These are phyloP conservation scores for Amazonetta brasiliensis DNA, from an alignment of 2,797 vertebrate genomes.

Conservation along the genomic window DNA sequence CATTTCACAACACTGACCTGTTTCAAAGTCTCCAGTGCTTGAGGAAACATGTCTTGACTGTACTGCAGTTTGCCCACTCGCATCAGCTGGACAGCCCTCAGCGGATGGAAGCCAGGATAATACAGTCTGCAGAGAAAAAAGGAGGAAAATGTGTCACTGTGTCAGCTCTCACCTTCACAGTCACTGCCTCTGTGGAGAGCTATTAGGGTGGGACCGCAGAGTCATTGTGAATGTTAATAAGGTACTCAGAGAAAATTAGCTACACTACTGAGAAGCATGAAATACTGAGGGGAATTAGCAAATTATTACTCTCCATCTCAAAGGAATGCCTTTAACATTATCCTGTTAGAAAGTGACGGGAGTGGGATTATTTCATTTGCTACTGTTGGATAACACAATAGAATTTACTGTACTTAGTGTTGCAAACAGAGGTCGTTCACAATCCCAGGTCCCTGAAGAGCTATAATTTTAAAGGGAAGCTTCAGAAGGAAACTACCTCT, in stretches of 20 bases:
- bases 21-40: conserved; percentile 87
- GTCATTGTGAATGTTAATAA: conserved; percentile 63
- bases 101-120: conserved; percentile 89
- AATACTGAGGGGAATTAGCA: conserved; percentile 50
- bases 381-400: conserved; percentile 22
- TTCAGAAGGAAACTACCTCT: background rate
- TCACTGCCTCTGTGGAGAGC: conserved; percentile 28
- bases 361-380: conserved; percentile 20
- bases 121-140: conserved; percentile 82
- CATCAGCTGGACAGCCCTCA: conserved; percentile 90
- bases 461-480: conserved; percentile 25
- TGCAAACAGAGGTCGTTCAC: conserved; percentile 31
- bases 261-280: conserved; percentile 14
- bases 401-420: conserved; percentile 47
- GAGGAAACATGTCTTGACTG: conserved; percentile 81
- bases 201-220: conserved; percentile 35
- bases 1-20: conserved; percentile 81
- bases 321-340: conserved; percentile 51
- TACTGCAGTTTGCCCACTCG: conserved; percentile 93
- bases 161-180: conserved; percentile 53
- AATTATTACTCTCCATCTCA: conserved; percentile 37
- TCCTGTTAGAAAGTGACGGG: conserved; percentile 43
- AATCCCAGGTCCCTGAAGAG: background rate
- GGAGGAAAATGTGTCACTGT: conserved; percentile 37
- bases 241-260: conserved; percentile 64